Evolutionary conservation across 1,140 invertebrate species (phyloP).

Genomic region (Drosophila murphyi): DNA sequence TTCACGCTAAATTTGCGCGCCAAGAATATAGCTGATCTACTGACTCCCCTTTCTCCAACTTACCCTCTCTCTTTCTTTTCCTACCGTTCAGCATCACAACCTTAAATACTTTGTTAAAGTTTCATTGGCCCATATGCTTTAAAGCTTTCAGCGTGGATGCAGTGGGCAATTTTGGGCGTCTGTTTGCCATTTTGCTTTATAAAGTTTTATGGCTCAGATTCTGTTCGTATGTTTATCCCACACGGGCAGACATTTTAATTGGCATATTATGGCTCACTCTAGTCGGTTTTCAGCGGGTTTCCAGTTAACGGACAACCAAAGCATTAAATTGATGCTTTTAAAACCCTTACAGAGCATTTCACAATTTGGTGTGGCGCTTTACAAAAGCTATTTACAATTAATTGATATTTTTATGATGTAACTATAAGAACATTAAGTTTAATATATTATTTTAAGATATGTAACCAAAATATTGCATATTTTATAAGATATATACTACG

Average conservation of each 20-base stretch:
- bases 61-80: no score
- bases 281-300: conserved; percentile 17
- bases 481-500: no score
- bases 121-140: conserved; percentile 34
- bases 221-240: conserved; percentile 25
- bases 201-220: conserved; percentile 36
- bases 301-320: neutral
- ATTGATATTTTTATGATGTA: neutral
- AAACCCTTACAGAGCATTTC: neutral
- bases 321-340: neutral
- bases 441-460: no score
- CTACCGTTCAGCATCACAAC: neutral
- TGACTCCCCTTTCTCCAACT: neutral
- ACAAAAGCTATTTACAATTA: neutral
- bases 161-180: conserved; percentile 1
- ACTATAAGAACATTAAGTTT: neutral
- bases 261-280: conserved; percentile 16
- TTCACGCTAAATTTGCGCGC: conserved; percentile 41
- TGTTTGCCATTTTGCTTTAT: conserved; percentile 17
- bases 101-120: conserved; percentile 25
- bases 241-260: conserved; percentile 35
- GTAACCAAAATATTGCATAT: no score
- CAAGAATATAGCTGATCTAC: conserved; percentile 18
- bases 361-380: neutral
- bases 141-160: conserved; percentile 17